These are phyloP conservation scores for Acanthiza pusilla DNA, from an alignment of 2,797 vertebrate species.

Conservation along the genomic window DNA sequence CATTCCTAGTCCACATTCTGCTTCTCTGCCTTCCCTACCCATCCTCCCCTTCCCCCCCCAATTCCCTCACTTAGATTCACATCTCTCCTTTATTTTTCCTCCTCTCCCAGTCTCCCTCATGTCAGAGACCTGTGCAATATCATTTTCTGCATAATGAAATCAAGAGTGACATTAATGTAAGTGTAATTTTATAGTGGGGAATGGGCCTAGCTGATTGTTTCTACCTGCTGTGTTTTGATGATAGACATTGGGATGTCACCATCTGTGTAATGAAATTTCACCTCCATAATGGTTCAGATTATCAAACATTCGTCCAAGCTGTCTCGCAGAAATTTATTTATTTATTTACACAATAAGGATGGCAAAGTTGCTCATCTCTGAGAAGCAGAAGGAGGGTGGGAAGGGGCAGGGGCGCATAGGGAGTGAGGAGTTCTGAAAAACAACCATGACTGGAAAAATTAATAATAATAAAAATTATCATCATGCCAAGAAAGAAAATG, in stretches of 20 bases:
- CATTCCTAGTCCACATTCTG: neutral
- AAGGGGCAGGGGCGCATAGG: rapidly evolving
- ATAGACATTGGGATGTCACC: slow-evolving; percentile 80
- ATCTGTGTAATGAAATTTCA: slow-evolving; percentile 85
- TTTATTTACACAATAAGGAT: neutral
- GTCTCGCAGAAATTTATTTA: slow-evolving; percentile 17
- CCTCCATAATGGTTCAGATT: slow-evolving; percentile 78
- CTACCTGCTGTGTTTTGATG: slow-evolving; percentile 84
- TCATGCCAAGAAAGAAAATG: neutral
- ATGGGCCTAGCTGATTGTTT: slow-evolving; percentile 78
- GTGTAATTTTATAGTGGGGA: slow-evolving; percentile 80
- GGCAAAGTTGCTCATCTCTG: neutral
- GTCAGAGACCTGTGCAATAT: slow-evolving; percentile 72
- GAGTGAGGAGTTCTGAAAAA: neutral
- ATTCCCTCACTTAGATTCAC: neutral
- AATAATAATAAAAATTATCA: neutral
- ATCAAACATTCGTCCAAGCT: slow-evolving; percentile 74
- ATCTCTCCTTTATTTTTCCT: neutral
- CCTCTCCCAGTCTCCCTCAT: slow-evolving; percentile 4
- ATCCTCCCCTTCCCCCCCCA: neutral
- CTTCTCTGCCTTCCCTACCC: neutral
- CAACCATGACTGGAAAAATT: neutral
- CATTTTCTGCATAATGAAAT: slow-evolving; percentile 81
- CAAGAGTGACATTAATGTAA: slow-evolving; percentile 82
- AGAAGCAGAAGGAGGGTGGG: neutral